Evolutionary conservation across 1,140 invertebrate species (phyloP), one percentile per base, ranked within the genome.

Genomic region (Drosophila albomicans): DNA sequence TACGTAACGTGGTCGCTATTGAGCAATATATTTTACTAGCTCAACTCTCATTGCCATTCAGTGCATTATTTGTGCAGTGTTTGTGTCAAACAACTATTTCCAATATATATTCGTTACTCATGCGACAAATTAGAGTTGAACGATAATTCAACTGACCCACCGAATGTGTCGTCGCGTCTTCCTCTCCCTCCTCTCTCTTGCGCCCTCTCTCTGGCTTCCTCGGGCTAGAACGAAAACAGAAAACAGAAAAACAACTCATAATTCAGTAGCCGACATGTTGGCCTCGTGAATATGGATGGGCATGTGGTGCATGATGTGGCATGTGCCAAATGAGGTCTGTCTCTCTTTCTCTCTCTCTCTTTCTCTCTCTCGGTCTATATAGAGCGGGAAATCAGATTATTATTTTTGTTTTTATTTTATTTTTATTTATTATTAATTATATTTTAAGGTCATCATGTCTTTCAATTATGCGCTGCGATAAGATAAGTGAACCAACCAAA

Each of bases 381-480:
- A 38, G 49, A 7, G 16, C 16, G 63, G 28, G 25, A 66, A 59
- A 54, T 73, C 41, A 13, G 28, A 28, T 73, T 74, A 54, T 61
- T 67, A 38, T 52, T 64, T 65, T 56, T 46, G 35, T 32, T 65
- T 65, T 32, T 56, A 45, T 45, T 67, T 20, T 20, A 20, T 20
- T 20, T 25, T 25, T 25, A 25, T 25, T 25, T 25, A 25, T 3
- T 67, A 58, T 73, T 79, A 38, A 57, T 38, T 57, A 38, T 71
- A 80, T 74, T 87, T 86, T 82, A 86, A 87, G 82, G 82, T 86
- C 84, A 49, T 35, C 15, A 64, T 20, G 38, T 68, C 65, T 82
- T 74, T 54, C 80, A 81, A 88, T 88, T 77, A 79, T 89, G 46
- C 65, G 72, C 20, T 30, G 15, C 84, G 82, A 86, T 86, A 88